Evolutionary conservation across 2,888 invertebrate genomes (phyloP).

Genomic region (Sthenelais limicola): DNA sequence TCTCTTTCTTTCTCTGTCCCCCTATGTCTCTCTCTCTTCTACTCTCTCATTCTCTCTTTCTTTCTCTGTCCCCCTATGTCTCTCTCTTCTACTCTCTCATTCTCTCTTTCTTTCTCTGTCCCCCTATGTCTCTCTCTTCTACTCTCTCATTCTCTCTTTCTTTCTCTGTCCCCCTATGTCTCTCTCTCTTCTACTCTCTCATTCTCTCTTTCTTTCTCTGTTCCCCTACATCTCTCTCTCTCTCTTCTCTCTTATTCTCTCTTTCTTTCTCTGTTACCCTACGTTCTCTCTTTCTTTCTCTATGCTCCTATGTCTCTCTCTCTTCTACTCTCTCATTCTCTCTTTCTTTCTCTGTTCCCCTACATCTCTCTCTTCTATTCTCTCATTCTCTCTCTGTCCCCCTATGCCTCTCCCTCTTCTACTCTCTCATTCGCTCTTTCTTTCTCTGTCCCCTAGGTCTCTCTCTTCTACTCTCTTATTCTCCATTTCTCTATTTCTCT

Average conservation of each 20-base stretch:
- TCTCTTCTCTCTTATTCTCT: constrained; percentile 15
- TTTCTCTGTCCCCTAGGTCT: no score
- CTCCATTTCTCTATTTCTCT: no score
- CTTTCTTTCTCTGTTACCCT: not conserved
- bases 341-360: not conserved
- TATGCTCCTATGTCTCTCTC: no score
- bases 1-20: not conserved
- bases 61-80: not conserved
- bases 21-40: not conserved
- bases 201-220: not conserved
- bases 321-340: not conserved
- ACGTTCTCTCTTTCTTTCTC: not conserved
- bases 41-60: not conserved
- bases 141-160: not conserved
- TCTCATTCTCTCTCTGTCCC: not conserved
- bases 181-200: not conserved
- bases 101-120: not conserved
- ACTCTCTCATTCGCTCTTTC: not conserved
- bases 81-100: not conserved
- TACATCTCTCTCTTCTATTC: not conserved
- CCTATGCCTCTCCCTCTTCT: not conserved
- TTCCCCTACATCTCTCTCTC: not conserved
- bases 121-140: not conserved
- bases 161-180: not conserved
- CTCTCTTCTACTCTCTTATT: no score